Evolutionary conservation across 2,113 vertebrate species (phyloP).

Genomic region (Bubo blakistoni): DNA sequence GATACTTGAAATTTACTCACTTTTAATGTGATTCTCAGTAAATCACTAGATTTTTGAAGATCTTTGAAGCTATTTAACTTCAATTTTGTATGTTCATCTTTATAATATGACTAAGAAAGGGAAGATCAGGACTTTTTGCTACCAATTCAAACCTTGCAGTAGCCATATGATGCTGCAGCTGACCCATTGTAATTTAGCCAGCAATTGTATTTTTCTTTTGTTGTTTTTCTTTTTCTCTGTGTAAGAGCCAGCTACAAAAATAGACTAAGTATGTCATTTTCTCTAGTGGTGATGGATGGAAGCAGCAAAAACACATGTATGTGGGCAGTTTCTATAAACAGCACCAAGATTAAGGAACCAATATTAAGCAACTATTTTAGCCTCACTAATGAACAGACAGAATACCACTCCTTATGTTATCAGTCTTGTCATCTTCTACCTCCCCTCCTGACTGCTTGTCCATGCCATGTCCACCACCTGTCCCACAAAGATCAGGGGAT

Average conservation of each 20-base stretch:
- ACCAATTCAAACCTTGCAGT: not conserved
- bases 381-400: not conserved
- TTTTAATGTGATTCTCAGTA: not conserved
- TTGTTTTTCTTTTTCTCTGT: not conserved
- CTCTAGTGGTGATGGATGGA: not conserved
- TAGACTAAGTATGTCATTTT: not conserved
- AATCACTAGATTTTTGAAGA: not conserved
- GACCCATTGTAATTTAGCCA: not conserved
- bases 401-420: not conserved
- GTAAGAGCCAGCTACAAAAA: not conserved
- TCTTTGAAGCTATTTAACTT: not conserved
- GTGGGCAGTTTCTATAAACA: not conserved
- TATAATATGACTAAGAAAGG: not conserved
- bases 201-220: not conserved
- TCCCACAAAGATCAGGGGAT: not conserved
- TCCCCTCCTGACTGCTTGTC: not conserved
- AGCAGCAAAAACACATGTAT: not conserved
- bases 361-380: not conserved
- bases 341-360: not conserved
- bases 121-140: not conserved
- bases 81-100: not conserved
- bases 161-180: not conserved
- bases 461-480: not conserved
- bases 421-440: not conserved
- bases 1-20: not conserved